Conservation (phyloP, 2,113 vertebrate genomes). For the Lonchura striata region DNA sequence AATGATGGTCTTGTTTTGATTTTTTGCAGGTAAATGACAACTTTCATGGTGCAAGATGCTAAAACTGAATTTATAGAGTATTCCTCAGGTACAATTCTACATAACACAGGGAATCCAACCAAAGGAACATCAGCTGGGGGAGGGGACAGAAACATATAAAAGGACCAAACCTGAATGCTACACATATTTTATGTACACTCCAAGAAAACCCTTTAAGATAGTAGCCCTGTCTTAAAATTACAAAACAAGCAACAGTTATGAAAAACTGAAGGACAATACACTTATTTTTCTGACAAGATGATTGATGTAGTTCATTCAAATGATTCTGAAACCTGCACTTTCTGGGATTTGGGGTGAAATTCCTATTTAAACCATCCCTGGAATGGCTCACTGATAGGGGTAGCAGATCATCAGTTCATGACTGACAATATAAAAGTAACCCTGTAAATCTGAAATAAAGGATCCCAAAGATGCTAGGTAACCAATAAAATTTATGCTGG, state of each 20-base stretch:
- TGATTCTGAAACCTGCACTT: not conserved
- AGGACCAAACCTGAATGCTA: not conserved
- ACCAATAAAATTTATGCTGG: not conserved
- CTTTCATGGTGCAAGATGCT: not conserved
- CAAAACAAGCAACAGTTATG: not conserved
- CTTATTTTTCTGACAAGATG: not conserved
- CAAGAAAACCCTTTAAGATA: not conserved
- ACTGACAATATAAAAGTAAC: not conserved
- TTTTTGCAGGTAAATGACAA: not conserved
- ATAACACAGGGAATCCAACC: not conserved
- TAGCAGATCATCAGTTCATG: not conserved
- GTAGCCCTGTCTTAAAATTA: not conserved
- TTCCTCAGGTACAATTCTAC: not conserved
- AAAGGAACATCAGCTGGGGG: not conserved
- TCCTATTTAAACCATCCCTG: not conserved
- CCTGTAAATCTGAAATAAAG: not conserved
- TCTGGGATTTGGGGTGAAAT: not conserved
- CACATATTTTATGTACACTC: not conserved
- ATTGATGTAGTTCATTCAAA: not conserved
- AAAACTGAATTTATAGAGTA: not conserved
- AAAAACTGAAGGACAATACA: not conserved
- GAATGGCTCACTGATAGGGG: not conserved
- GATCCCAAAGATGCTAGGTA: not conserved
- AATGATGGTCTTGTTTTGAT: accelerated
- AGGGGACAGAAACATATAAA: not conserved